Conservation (phyloP, 1,140 invertebrate species). For the Daktulosphaira vitifoliae region DNA sequence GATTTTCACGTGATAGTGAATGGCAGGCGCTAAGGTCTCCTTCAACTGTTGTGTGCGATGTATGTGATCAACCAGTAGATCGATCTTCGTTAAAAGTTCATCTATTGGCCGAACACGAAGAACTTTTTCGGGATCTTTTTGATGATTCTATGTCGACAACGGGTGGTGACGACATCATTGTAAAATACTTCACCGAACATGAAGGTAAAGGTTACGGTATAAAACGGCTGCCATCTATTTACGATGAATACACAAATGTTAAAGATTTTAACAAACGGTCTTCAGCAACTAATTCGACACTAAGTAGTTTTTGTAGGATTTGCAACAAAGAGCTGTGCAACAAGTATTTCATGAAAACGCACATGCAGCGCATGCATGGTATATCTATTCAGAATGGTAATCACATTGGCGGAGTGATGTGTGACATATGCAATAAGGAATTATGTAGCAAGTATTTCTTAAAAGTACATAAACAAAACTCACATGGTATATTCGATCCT, state of each 20-base stretch:
- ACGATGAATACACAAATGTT: background rate
- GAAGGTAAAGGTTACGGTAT: too few species aligned
- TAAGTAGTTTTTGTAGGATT: constrained; percentile 92
- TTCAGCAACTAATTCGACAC: constrained; percentile 46
- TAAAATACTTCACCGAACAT: background rate
- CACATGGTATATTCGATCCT: constrained; percentile 88
- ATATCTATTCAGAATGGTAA: constrained; percentile 89
- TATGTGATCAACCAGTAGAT: background rate
- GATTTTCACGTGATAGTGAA: too few species aligned
- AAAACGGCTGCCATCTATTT: too few species aligned
- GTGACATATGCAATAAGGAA: constrained; percentile 96
- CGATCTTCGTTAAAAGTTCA: background rate
- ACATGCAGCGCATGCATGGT: constrained; percentile 99
- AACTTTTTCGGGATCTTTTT: background rate
- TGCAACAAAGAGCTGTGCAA: constrained; percentile 99
- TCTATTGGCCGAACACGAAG: background rate
- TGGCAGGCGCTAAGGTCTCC: too few species aligned
- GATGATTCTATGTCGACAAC: background rate
- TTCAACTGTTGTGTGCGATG: background rate
- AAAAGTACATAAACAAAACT: constrained; percentile 94
- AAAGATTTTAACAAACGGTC: background rate
- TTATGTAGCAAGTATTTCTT: constrained; percentile 96
- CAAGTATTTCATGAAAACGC: constrained; percentile 99
- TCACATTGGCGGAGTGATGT: constrained; percentile 84
- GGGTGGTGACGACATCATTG: background rate